A percentile compares a stretch with the other conserved stretches of the same genome.
Evolutionary conservation across 1,140 invertebrate species (phyloP).

Genomic region (Theocolax elegans): DNA sequence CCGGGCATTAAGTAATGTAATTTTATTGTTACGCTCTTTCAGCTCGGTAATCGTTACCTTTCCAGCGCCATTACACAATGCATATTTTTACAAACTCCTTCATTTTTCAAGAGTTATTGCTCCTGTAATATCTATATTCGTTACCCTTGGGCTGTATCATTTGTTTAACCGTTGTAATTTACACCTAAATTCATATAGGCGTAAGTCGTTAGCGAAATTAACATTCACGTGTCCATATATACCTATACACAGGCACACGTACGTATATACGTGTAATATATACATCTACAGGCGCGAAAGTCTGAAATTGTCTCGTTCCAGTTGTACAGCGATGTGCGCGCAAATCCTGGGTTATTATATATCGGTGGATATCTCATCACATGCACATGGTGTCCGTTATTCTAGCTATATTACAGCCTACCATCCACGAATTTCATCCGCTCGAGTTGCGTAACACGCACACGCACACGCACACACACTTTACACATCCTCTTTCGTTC

Average conservation of each 20-base stretch:
- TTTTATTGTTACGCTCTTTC: not conserved
- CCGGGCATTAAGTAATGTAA: not conserved
- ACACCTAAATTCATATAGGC: not conserved
- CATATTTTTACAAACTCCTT: not conserved
- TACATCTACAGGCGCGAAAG: too few relatives aligned
- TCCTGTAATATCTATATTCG: conserved; percentile 1
- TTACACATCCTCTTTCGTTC: not conserved
- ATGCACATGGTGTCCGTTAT: too few relatives aligned
- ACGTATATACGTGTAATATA: too few relatives aligned
- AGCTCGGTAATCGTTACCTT: not conserved
- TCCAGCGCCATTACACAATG: not conserved
- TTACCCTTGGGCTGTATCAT: not conserved
- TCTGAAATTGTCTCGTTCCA: too few relatives aligned
- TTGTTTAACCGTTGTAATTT: not conserved
- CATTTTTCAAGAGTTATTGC: not conserved
- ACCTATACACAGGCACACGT: too few relatives aligned
- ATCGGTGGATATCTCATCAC: too few relatives aligned
- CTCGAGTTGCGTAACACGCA: conserved; percentile 12
- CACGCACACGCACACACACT: not conserved
- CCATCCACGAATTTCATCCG: not conserved
- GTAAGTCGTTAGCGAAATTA: not conserved
- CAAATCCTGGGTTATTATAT: too few relatives aligned
- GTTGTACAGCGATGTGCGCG: too few relatives aligned
- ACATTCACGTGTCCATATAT: too few relatives aligned
- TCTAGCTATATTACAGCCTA: not conserved